Conservation (phyloP, 2,797 vertebrate species). For the Balearica regulorum region DNA sequence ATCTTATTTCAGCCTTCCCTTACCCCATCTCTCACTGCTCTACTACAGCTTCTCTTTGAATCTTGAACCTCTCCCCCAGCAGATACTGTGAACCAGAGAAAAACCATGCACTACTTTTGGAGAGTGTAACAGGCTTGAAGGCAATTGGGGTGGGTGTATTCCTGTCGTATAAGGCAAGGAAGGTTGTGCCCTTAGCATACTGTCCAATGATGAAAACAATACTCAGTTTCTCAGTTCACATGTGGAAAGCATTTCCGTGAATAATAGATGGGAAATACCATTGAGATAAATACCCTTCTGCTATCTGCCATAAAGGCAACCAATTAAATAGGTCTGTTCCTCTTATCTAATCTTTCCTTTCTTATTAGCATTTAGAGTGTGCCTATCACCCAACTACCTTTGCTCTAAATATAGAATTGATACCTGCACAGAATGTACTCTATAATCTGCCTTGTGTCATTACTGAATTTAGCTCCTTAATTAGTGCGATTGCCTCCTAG, state of each 20-base stretch:
- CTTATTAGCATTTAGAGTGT: slow-evolving; percentile 17
- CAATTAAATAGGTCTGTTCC: neutral
- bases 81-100: neutral
- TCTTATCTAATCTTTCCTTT: slow-evolving; percentile 19
- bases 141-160: neutral
- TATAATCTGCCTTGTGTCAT: slow-evolving; percentile 13
- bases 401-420: slow-evolving; percentile 49
- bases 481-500: slow-evolving; percentile 8
- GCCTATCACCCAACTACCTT: neutral
- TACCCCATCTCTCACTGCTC: neutral
- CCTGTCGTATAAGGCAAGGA: neutral
- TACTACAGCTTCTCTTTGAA: neutral
- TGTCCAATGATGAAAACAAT: neutral
- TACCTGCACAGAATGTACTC: slow-evolving; percentile 51
- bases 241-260: neutral
- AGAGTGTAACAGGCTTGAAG: neutral
- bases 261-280: neutral
- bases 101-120: neutral
- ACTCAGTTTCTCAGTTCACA: neutral
- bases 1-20: neutral
- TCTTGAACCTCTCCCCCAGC: neutral
- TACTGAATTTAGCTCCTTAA: slow-evolving; percentile 53
- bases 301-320: neutral
- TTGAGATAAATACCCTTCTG: neutral
- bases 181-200: neutral